Base-by-base conservation (phyloP, 2,888 invertebrate species). In the Gryllus longicercus region DNA sequence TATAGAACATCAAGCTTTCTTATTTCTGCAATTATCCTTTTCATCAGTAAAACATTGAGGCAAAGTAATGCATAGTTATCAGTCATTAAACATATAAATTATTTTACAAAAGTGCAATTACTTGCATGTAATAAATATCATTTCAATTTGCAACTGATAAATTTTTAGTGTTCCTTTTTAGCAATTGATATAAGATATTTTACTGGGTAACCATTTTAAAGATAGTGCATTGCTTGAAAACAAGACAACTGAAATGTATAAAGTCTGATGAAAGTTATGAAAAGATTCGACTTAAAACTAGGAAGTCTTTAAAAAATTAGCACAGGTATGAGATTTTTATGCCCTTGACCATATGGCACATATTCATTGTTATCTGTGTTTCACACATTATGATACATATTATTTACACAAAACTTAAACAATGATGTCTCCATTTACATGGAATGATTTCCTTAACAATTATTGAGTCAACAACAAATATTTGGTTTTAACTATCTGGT, bases 331-430 rank as follows among this genome's bases (percentile, higher is more conserved):
- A 18, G n/a, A n/a, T 18, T n/a, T 63, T 14, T 63, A 63, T 63
- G 63, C 63, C 63, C 63, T 63, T 63, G n/a, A 63, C 63, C 63
- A 18, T 63, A 63, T 63, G 63, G 63, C 63, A 63, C 63, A 63
- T 18, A 63, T 18, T 63, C n/a, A 63, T 63, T 63, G 38, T 38
- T 38, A 38, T 38, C 38, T 38, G n/a, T 63, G 63, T 63, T 63
- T 63, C 14, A 63, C 63, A 63, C 63, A 63, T 63, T 63, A 63
- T 63, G 16, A 63, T 63, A 63, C 63, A 63, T 16, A 18, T 63
- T 63, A 63, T 63, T 63, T 63, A 63, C 63, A 63, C 16, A 63
- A 63, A 18, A 63, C n/a, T 63, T 63, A 14, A 18, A 18, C 63
- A 63, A 63, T 18, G 16, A 18, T 18, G n/a, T 18, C 11, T 18